Base-by-base conservation (phyloP, 2,888 invertebrate genomes). In the Hesperia comma region DNA sequence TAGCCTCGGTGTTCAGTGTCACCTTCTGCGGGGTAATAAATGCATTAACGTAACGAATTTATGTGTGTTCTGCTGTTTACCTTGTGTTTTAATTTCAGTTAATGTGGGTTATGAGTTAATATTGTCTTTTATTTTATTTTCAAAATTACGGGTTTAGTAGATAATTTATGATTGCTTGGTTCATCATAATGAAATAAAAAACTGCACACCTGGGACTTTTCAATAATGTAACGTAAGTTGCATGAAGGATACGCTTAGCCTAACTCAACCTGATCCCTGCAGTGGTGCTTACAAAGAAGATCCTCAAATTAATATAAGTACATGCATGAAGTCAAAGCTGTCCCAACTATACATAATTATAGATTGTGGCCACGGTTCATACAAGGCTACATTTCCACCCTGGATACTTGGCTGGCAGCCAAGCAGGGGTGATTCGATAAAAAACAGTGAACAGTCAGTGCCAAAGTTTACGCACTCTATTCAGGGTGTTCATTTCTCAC, bases 351-450 rank as follows among this genome's bases (percentile, higher is more conserved):
- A 10, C 8, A 33, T 10, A 33, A 5, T 10, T 33, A 37, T 37
- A 37, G 37, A 12, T 37, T 37, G 37, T 37, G 37, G 37, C 12
- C 10, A 37, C 37, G 37, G 37, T 37, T 37, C 37, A 37, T 37
- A 51, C 51, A 51, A 53, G 26, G 51, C 51, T 14, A 26, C 6
- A 26, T 14, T 26, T 26, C 26, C 2, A 53, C 49, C 21, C 49
- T 49, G 49, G 7, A 63, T 61, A 26, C 26, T 74, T 84, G 88
- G 88, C 83, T 75, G 37, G 43, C 56, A 55, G 75, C 85, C 88
- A 88, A 84, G 71, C 73, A 74, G 72, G 76, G 83, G 86, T 90
- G 88, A 90, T 90, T 89, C 85, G 85, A 88, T 90, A 90, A 89
- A 89, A 90, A 86, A 77, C 75, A 76, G 73, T 77, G 72, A 69